Percentiles rank a stretch among this genome's conserved stretches.
These are phyloP conservation scores for Crotalus tigris DNA, from an alignment of 2,113 vertebrate genomes.

Conservation along the genomic window DNA sequence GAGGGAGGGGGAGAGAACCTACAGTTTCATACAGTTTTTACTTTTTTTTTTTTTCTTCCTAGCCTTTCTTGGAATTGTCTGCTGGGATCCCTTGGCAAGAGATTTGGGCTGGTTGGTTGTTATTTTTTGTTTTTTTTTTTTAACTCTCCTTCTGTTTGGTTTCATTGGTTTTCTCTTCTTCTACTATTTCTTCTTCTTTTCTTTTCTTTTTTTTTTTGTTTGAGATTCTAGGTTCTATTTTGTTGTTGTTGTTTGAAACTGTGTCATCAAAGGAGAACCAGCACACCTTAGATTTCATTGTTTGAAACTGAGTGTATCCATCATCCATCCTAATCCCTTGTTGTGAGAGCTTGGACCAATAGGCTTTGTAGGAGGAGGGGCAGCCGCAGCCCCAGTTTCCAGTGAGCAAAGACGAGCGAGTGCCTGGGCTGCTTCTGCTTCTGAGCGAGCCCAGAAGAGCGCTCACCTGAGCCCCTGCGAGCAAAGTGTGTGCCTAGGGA, in stretches of 20 bases:
- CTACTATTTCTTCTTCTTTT: constrained; percentile 29
- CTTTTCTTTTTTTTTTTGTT: neutral
- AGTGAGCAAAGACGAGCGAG: constrained; percentile 58
- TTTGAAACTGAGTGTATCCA: constrained; percentile 70
- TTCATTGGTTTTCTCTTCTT: constrained; percentile 36
- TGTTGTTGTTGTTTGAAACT: constrained; percentile 31
- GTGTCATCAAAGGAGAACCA: constrained; percentile 73
- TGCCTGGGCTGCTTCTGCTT: constrained; percentile 50
- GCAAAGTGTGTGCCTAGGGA: constrained; percentile 51
- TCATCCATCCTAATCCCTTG: constrained; percentile 65
- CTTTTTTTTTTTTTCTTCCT: constrained; percentile 48
- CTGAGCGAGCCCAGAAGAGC: constrained; percentile 48
- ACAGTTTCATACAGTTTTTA: constrained; percentile 48
- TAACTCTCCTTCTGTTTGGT: constrained; percentile 9
- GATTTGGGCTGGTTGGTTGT: constrained; percentile 24
- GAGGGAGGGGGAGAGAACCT: constrained; percentile 48
- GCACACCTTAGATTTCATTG: constrained; percentile 71
- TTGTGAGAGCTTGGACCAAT: constrained; percentile 60
- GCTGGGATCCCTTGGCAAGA: constrained; percentile 67
- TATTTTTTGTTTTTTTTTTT: constrained; percentile 26
- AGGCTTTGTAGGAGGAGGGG: constrained; percentile 38
- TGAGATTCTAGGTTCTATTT: neutral
- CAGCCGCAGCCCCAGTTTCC: constrained; percentile 60
- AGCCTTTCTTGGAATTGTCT: constrained; percentile 64
- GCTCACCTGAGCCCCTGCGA: constrained; percentile 46